Percentiles rank a stretch among this genome's conserved stretches.
Conservation (phyloP, 2,888 invertebrate genomes). For the Ferdinandea cuprea region DNA sequence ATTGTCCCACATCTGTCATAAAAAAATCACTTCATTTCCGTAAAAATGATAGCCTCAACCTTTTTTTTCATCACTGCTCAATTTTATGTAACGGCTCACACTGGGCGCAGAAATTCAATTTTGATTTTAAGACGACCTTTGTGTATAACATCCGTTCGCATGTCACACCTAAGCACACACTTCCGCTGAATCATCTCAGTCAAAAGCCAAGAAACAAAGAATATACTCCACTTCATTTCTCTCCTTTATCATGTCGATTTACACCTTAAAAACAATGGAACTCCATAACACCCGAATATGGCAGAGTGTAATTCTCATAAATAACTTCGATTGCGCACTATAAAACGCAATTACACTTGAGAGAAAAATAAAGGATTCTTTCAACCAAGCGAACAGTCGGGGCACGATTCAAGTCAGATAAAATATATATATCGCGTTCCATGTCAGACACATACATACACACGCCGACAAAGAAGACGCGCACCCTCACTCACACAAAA, state of each 20-base stretch:
- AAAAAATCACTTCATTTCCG: too few relatives aligned
- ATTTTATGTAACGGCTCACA: background rate
- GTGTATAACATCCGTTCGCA: constrained; percentile 40
- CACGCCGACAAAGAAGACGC: background rate
- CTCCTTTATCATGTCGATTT: constrained; percentile 54
- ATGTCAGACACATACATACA: constrained; percentile 35
- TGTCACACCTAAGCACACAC: background rate
- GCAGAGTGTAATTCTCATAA: constrained; percentile 67
- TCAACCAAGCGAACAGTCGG: constrained; percentile 34
- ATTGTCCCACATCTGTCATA: too few relatives aligned
- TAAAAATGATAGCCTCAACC: too few relatives aligned
- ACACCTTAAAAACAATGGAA: constrained; percentile 69
- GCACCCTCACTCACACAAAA: background rate
- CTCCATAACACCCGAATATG: constrained; percentile 59
- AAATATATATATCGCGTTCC: constrained; percentile 43
- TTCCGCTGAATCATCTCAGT: constrained; percentile 27
- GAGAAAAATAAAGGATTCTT: constrained; percentile 72
- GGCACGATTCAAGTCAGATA: constrained; percentile 28
- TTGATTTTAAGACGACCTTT: constrained; percentile 64
- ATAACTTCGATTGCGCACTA: constrained; percentile 72
- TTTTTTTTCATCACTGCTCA: too few relatives aligned
- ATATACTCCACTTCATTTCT: background rate
- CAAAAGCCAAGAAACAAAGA: constrained; percentile 31
- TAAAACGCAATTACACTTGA: constrained; percentile 74
- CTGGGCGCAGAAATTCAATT: constrained; percentile 57